These are phyloP conservation scores for Thunnus thynnus DNA, from an alignment of 2,113 vertebrate genomes.

Conservation along the genomic window DNA sequence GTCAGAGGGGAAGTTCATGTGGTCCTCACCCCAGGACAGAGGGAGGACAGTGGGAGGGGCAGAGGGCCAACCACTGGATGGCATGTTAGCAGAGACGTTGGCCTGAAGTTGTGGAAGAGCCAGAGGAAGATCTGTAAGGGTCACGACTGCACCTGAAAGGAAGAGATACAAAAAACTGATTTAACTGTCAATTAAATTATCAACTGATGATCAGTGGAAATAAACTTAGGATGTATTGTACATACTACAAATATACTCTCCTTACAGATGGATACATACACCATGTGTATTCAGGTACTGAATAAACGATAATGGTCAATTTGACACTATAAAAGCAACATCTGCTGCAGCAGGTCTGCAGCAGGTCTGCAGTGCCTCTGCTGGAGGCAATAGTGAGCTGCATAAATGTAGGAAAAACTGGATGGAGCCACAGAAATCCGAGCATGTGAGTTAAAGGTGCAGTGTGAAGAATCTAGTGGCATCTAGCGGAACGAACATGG, in stretches of 20 bases:
- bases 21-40: conserved; percentile 89
- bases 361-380: background rate
- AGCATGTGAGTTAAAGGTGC: too few species aligned
- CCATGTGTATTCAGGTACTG: background rate
- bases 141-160: conserved; percentile 86
- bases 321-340: background rate
- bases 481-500: too few species aligned
- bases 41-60: conserved; percentile 77
- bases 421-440: background rate
- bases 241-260: too few species aligned
- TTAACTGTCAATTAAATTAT: too few species aligned
- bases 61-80: conserved; percentile 70
- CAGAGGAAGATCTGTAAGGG: conserved; percentile 89
- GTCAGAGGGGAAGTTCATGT: conserved; percentile 83
- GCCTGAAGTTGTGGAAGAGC: conserved; percentile 86
- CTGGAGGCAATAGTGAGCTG: background rate
- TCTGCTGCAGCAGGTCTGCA: background rate
- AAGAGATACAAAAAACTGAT: background rate
- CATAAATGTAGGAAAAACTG: background rate
- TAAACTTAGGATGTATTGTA: too few species aligned
- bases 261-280: background rate
- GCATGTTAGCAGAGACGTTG: conserved; percentile 86
- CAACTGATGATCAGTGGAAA: too few species aligned
- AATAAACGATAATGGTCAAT: background rate
- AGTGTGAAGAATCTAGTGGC: too few species aligned